A percentile compares a stretch with the other conserved stretches of the same genome.
Evolutionary conservation across 2,888 invertebrate species (phyloP).

Genomic region (Ophonus ardosiacus): DNA sequence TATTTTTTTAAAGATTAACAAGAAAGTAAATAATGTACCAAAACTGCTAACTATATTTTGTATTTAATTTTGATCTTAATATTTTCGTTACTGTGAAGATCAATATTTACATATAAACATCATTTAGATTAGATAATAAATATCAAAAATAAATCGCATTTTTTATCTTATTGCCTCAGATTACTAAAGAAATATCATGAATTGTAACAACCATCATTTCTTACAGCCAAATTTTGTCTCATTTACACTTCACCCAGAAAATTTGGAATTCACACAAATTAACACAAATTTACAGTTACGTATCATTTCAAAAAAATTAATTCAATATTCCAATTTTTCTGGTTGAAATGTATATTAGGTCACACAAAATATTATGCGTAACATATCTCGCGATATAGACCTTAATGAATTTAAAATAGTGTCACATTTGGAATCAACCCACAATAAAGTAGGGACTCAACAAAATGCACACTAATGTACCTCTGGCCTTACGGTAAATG

Average conservation of each 20-base stretch:
- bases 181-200: slow-evolving; percentile 74
- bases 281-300: neutral
- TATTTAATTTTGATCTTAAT: neutral
- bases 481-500: slow-evolving; percentile 72
- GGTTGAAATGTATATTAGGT: neutral
- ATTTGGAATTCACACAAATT: slow-evolving; percentile 28
- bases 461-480: slow-evolving; percentile 67
- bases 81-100: neutral
- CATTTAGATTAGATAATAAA: slow-evolving; percentile 27
- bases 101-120: neutral
- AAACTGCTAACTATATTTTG: neutral
- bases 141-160: neutral
- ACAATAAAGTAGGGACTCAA: slow-evolving; percentile 62
- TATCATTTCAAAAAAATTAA: neutral
- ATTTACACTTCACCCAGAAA: slow-evolving; percentile 37
- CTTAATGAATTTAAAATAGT: slow-evolving; percentile 30
- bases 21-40: neutral
- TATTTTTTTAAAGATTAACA: neutral
- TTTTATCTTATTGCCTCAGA: slow-evolving; percentile 70
- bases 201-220: slow-evolving; percentile 45
- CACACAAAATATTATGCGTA: slow-evolving; percentile 29
- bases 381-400: slow-evolving; percentile 12
- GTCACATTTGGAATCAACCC: slow-evolving; percentile 51
- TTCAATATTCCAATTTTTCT: slow-evolving; percentile 27
- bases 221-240: slow-evolving; percentile 9